Conservation (phyloP, 2,888 invertebrate genomes). For the Branchipolynoe longqiensis region DNA sequence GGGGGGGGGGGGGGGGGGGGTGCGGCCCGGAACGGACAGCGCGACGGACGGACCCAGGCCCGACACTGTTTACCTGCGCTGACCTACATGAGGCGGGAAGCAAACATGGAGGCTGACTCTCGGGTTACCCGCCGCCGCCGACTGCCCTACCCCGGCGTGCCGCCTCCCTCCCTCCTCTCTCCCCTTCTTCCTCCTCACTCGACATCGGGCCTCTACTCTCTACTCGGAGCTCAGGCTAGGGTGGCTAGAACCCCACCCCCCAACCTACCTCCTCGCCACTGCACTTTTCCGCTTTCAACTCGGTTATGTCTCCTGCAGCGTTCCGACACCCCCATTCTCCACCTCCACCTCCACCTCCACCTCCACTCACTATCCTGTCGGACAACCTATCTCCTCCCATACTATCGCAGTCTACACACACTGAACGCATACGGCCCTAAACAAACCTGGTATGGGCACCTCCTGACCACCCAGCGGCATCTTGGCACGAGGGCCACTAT, state of each 20-base stretch:
- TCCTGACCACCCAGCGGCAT: no score
- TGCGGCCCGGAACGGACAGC: neutral
- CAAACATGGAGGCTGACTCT: slow-evolving; percentile 45
- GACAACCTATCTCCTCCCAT: neutral
- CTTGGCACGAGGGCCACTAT: no score
- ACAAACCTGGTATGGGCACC: neutral
- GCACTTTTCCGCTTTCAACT: no score
- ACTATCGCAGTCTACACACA: no score
- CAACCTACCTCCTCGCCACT: no score
- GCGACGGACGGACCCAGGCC: neutral
- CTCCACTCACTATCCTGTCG: neutral
- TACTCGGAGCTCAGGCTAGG: no score
- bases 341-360: neutral
- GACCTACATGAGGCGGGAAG: slow-evolving; percentile 51
- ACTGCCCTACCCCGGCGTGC: neutral
- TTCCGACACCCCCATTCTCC: neutral
- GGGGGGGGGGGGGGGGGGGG: neutral
- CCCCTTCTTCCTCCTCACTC: neutral
- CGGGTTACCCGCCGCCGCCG: slow-evolving; percentile 27
- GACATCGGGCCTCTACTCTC: no score
- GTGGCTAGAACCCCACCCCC: no score
- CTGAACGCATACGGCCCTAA: neutral
- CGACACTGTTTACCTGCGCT: slow-evolving; percentile 46
- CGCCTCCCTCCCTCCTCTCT: slow-evolving; percentile 3
- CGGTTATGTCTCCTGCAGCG: no score